phyloP scores from a whole-genome alignment of 2,113 vertebrate genomes.

The Lepidothrix coronata region DNA sequence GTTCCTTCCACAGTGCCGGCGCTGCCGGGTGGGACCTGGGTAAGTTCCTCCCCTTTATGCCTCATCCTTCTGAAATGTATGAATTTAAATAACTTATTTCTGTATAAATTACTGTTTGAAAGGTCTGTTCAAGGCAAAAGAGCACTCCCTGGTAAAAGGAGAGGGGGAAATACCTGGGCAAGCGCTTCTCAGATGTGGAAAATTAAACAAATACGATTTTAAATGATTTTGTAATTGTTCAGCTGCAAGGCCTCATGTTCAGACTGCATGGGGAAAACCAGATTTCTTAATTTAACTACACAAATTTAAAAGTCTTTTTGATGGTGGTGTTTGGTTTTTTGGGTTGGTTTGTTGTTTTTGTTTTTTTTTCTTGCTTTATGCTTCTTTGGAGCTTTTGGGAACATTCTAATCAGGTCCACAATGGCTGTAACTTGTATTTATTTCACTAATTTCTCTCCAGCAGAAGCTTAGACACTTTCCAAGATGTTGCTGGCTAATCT shows the following conservation, averaged over 20 bases:
- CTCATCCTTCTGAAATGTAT: not conserved
- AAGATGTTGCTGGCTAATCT: not conserved
- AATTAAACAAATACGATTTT: slow-evolving; percentile 12
- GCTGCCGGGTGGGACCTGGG: not conserved
- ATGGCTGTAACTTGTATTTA: not conserved
- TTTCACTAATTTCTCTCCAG: not conserved
- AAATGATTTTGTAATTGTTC: not conserved
- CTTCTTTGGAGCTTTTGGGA: not conserved
- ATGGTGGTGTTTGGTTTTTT: not conserved
- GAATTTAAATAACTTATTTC: not conserved
- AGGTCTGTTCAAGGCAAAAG: not conserved
- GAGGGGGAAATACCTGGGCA: not conserved
- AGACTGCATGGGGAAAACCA: not conserved
- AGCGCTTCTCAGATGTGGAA: not conserved
- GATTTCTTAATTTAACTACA: not conserved
- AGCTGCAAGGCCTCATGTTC: not conserved
- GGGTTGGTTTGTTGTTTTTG: not conserved
- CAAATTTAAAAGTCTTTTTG: not conserved
- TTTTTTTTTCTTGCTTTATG: not conserved
- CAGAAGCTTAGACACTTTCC: not conserved
- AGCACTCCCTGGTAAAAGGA: not conserved
- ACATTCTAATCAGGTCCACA: not conserved
- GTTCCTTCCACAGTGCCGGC: not conserved
- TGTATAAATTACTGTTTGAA: not conserved
- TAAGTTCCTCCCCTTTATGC: not conserved